phyloP scores from a whole-genome alignment of 2,113 vertebrate species.

The Seriola aureovittata region DNA sequence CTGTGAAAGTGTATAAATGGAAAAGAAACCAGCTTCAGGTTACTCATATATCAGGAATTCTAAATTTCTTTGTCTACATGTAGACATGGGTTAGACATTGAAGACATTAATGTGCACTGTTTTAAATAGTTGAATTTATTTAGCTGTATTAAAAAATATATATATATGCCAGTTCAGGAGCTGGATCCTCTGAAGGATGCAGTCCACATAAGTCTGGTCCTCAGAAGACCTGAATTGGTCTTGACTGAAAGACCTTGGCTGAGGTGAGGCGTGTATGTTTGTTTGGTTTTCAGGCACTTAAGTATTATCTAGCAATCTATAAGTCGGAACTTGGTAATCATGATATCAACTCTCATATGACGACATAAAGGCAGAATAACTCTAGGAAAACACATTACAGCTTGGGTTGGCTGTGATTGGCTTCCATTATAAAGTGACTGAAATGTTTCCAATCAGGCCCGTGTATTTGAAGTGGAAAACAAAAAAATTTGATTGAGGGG shows the following conservation, averaged over 20 bases:
- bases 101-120: neutral
- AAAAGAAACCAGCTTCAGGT: constrained; percentile 41
- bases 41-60: constrained; percentile 32
- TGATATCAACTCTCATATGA: neutral
- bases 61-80: neutral
- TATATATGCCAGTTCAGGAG: neutral
- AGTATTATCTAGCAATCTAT: neutral
- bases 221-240: neutral
- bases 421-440: neutral
- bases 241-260: neutral
- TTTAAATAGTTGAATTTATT: neutral
- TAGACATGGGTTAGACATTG: neutral
- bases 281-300: neutral
- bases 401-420: neutral
- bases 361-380: neutral
- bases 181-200: neutral
- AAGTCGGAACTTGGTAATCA: neutral
- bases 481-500: neutral
- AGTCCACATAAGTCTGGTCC: neutral
- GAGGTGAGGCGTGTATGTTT: neutral
- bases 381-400: neutral
- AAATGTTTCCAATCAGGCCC: neutral
- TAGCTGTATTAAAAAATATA: no score
- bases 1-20: neutral
- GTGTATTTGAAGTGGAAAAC: neutral